Base-by-base conservation (phyloP, 2,797 vertebrate genomes). In the Hyperoplus immaculatus region DNA sequence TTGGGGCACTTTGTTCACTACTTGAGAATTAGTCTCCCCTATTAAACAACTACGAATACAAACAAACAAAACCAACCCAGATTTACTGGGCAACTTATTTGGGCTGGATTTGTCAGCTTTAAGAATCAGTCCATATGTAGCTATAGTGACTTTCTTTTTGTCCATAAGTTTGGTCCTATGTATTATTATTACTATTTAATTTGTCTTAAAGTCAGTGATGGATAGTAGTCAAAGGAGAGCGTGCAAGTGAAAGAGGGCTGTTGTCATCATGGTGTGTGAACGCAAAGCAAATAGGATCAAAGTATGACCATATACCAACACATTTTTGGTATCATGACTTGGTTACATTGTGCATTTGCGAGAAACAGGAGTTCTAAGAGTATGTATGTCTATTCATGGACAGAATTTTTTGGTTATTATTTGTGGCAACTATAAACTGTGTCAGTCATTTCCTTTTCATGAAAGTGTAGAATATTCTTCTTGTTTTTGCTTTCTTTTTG, bases 1-100 rank as follows among this genome's bases (percentile, higher is more conserved):
- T 39, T 58, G 47, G 79, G 62, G 73, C 29, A 29, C 3, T 29
- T 29, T 29, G 29, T 29, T 29, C 29, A 29, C 29, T 29, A 29
- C 29, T 29, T 29, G 29, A 29, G 29, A 29, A 29, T 29, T 29
- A 29, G 3, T 29, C 29, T 29, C 29, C 21, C 29, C 29, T 29
- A 29, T 29, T 29, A 29, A 29, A 29, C 29, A 29, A 29, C 29
- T 29, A 29, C 29, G 3, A 29, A 29, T 29, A 29, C 29, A 29
- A 29, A 3, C 29, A 71, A 51, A 67, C n/a, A 55, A 81, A 36
- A 69, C 57, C 12, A 75, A 88, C 67, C 72, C 91, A 88, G 77
- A 92, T 90, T 88, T 73, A 82, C 77, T 74, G 67, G 71, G 65
- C 39, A 77, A 78, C 81, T 72, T 18, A 58, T 83, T 89, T 47